phyloP scores from a whole-genome alignment of 1,140 invertebrate genomes.

The Oedothorax gibbosus region DNA sequence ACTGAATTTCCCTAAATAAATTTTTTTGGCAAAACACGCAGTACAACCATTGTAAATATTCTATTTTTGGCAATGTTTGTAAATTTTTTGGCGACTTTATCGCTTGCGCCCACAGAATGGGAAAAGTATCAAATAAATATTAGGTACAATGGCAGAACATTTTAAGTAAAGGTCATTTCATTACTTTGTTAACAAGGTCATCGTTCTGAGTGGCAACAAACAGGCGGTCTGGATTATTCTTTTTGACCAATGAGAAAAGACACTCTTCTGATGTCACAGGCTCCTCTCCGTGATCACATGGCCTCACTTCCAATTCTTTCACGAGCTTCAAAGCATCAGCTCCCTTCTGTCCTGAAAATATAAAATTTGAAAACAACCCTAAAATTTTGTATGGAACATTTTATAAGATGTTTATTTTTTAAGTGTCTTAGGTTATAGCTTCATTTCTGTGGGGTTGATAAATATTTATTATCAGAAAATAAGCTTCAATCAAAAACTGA shows the following conservation, averaged over 20 bases:
- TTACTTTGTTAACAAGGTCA: conserved; percentile 65
- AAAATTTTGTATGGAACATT: too few relatives aligned
- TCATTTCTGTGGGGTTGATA: too few relatives aligned
- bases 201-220: conserved; percentile 68
- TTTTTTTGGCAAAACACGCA: too few relatives aligned
- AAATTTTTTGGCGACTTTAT: neutral
- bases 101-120: neutral
- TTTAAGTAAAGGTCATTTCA: conserved; percentile 14
- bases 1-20: too few relatives aligned
- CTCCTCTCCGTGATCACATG: conserved; percentile 84
- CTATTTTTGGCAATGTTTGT: neutral
- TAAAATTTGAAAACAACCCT: too few relatives aligned
- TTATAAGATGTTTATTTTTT: too few relatives aligned
- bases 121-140: neutral
- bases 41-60: too few relatives aligned
- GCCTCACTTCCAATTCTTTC: conserved; percentile 87
- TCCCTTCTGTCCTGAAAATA: conserved; percentile 75
- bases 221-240: conserved; percentile 74
- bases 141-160: neutral
- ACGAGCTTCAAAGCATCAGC: conserved; percentile 86
- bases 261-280: conserved; percentile 77
- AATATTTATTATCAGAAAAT: too few relatives aligned
- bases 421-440: too few relatives aligned
- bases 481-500: too few relatives aligned
- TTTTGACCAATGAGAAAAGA: conserved; percentile 80